phyloP scores from a whole-genome alignment of 1,140 invertebrate species.

The Lordiphosa stackelbergi region DNA sequence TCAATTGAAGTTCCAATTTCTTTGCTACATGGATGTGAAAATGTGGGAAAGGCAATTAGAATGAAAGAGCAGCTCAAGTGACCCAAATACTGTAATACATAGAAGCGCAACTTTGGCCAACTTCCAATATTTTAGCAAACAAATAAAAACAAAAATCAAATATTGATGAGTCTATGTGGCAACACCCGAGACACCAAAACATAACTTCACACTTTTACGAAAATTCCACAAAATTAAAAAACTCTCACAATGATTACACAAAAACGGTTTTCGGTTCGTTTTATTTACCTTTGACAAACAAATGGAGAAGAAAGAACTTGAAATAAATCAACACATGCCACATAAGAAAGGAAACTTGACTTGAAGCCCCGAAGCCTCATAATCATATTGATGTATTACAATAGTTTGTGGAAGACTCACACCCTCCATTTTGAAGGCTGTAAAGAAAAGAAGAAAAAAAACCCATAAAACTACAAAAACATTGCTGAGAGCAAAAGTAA shows the following conservation, averaged over 20 bases:
- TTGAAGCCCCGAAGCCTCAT: conserved; percentile 42
- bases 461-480: conserved; percentile 55
- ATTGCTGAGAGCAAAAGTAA: conserved; percentile 50
- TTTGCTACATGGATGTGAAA: conserved; percentile 32
- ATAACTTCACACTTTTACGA: conserved; percentile 1
- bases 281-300: conserved; percentile 61
- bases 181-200: background rate
- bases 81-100: conserved; percentile 5
- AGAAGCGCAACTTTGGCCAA: conserved; percentile 1
- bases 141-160: conserved; percentile 22
- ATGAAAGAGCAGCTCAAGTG: conserved; percentile 14
- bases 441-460: conserved; percentile 36
- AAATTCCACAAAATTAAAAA: conserved; percentile 1
- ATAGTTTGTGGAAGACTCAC: conserved; percentile 57
- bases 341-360: conserved; percentile 24
- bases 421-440: background rate
- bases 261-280: conserved; percentile 41
- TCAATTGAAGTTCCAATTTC: conserved; percentile 52
- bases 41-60: conserved; percentile 51
- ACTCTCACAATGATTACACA: conserved; percentile 23
- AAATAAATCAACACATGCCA: conserved; percentile 72
- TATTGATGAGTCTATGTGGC: conserved; percentile 31
- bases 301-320: conserved; percentile 36
- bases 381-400: conserved; percentile 71
- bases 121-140: conserved; percentile 6